Conservation (phyloP, 2,113 vertebrate species). For the Mesembrinibis cayennensis region DNA sequence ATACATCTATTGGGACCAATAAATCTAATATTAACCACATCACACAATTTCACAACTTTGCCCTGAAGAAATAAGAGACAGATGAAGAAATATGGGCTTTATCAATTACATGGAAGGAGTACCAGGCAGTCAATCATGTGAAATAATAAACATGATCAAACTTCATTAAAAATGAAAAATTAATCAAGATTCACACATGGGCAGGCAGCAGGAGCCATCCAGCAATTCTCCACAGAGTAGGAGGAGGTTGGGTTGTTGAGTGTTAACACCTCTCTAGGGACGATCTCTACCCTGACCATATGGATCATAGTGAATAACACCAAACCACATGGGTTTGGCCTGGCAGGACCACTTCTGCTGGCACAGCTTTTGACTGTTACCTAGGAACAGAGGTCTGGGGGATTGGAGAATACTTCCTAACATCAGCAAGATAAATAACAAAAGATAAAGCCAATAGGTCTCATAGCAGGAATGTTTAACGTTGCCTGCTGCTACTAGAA, state of each 20-base stretch:
- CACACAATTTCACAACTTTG: slow-evolving; percentile 80
- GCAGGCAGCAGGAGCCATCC: slow-evolving; percentile 82
- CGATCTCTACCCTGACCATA: slow-evolving; percentile 90
- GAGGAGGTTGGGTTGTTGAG: slow-evolving; percentile 85
- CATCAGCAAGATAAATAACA: slow-evolving; percentile 72
- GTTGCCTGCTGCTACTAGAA: neutral
- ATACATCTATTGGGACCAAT: slow-evolving; percentile 91
- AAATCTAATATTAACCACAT: slow-evolving; percentile 91
- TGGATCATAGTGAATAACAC: slow-evolving; percentile 92
- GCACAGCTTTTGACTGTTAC: slow-evolving; percentile 86
- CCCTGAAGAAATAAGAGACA: slow-evolving; percentile 86
- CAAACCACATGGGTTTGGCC: slow-evolving; percentile 84
- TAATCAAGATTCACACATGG: slow-evolving; percentile 86
- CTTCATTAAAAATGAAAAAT: slow-evolving; percentile 89
- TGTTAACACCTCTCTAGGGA: slow-evolving; percentile 95
- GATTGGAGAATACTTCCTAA: slow-evolving; percentile 77
- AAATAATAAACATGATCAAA: slow-evolving; percentile 86
- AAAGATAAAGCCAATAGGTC: slow-evolving; percentile 59
- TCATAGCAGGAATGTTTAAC: slow-evolving; percentile 49
- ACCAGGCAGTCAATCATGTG: slow-evolving; percentile 82
- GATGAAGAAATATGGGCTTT: slow-evolving; percentile 87
- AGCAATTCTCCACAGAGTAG: slow-evolving; percentile 77
- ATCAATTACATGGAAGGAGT: slow-evolving; percentile 82
- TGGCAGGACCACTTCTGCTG: slow-evolving; percentile 86
- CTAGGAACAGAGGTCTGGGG: slow-evolving; percentile 86